A percentile compares a stretch with the other conserved stretches of the same genome.
Evolutionary conservation across 2,888 invertebrate genomes (phyloP).

Genomic region (Lycia hirtaria): DNA sequence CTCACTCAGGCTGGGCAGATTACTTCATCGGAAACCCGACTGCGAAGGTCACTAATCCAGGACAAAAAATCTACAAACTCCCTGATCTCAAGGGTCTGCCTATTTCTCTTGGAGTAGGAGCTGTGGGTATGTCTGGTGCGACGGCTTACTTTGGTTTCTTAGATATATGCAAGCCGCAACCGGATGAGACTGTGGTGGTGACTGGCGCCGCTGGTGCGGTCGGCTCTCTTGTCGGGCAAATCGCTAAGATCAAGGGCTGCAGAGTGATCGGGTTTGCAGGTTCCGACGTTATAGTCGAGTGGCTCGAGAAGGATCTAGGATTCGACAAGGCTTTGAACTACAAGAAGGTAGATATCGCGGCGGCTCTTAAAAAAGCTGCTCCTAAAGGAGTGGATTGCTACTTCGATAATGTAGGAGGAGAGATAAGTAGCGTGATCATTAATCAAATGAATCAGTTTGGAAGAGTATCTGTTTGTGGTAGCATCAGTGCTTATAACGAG

Average conservation of each 20-base stretch:
- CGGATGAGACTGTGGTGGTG: conserved; percentile 89
- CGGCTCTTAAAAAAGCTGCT: conserved; percentile 83
- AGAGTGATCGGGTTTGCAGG: conserved; percentile 89
- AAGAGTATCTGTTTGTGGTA: conserved; percentile 86
- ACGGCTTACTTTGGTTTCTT: conserved; percentile 90
- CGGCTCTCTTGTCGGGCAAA: conserved; percentile 90
- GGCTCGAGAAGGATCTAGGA: conserved; percentile 87
- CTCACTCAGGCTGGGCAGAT: conserved; percentile 67
- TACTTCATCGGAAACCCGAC: conserved; percentile 39
- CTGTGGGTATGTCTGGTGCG: conserved; percentile 88
- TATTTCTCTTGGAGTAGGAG: conserved; percentile 85
- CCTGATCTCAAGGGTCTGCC: conserved; percentile 83
- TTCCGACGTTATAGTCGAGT: conserved; percentile 88
- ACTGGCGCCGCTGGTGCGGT: conserved; percentile 91
- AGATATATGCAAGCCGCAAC: conserved; percentile 88
- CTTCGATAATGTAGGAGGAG: conserved; percentile 91
- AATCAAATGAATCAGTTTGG: conserved; percentile 85
- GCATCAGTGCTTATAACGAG: conserved; percentile 83
- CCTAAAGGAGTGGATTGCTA: conserved; percentile 86
- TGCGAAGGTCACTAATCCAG: background rate
- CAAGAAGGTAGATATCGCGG: conserved; percentile 84
- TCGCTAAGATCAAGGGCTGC: conserved; percentile 88
- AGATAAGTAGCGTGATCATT: conserved; percentile 84
- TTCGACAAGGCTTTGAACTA: conserved; percentile 91
- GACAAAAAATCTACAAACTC: conserved; percentile 57